phyloP scores from a whole-genome alignment of 2,888 invertebrate genomes.

The Steinernema scapterisci region DNA sequence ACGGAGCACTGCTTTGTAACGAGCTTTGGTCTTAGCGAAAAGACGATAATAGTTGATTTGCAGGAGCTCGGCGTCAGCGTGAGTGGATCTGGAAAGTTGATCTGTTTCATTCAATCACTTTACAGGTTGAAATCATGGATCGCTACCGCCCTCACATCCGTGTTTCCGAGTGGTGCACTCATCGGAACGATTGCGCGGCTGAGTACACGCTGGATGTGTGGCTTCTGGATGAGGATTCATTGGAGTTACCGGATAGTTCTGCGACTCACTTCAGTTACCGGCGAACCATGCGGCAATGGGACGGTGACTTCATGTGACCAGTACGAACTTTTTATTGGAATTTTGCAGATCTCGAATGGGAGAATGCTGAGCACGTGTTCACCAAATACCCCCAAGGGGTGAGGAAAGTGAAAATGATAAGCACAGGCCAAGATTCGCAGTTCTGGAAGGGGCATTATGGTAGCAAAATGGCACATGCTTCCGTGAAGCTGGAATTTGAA shows the following conservation, averaged over 20 bases:
- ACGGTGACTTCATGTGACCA: background rate
- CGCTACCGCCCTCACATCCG: background rate
- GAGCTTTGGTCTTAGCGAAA: background rate
- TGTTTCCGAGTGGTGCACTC: slow-evolving; percentile 4
- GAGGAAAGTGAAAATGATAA: slow-evolving; percentile 7
- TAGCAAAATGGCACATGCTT: slow-evolving; percentile 37
- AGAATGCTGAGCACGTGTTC: slow-evolving; percentile 32
- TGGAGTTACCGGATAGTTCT: background rate
- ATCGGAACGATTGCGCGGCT: slow-evolving; percentile 7
- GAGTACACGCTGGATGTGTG: background rate
- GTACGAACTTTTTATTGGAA: background rate
- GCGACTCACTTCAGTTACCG: background rate
- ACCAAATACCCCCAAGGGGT: slow-evolving; percentile 26
- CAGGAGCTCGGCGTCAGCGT: background rate
- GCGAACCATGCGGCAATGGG: slow-evolving; percentile 30
- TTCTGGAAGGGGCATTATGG: slow-evolving; percentile 43
- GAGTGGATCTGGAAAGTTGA: background rate
- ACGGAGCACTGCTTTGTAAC: background rate
- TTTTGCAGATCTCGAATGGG: slow-evolving; percentile 34
- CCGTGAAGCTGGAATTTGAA: slow-evolving; percentile 27
- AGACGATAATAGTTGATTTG: slow-evolving; percentile 11
- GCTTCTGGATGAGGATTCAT: slow-evolving; percentile 3
- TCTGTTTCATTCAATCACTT: background rate
- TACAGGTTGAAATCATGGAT: background rate
- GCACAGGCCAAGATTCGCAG: slow-evolving; percentile 38